phyloP scores from a whole-genome alignment of 1,140 invertebrate species.

The Drosophila auraria region DNA sequence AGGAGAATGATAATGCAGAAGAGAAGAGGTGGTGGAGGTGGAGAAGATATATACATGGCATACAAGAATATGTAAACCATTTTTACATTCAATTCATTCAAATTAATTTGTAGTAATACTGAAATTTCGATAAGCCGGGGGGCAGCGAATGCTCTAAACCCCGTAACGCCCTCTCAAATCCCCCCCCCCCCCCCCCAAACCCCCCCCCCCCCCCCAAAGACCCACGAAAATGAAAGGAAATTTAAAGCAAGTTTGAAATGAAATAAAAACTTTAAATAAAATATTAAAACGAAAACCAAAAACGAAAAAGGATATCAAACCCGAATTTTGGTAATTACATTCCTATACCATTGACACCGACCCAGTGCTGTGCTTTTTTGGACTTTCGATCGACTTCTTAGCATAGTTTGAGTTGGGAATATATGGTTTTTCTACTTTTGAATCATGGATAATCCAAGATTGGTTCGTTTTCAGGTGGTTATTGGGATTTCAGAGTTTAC shows the following conservation, averaged over 20 bases:
- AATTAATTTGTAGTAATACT: conserved; percentile 83
- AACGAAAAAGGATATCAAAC: conserved; percentile 25
- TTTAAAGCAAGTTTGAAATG: conserved; percentile 81
- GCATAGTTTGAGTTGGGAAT: not conserved
- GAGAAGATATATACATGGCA: conserved; percentile 25
- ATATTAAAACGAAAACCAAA: conserved; percentile 69
- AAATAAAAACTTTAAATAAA: conserved; percentile 84
- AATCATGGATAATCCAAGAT: not conserved
- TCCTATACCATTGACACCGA: not conserved
- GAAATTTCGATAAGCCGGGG: conserved; percentile 65
- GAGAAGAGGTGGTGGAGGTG: conserved; percentile 18
- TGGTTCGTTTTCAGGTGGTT: not conserved
- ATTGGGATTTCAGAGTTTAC: not conserved
- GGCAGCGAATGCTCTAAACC: conserved; percentile 18
- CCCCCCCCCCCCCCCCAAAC: conserved; percentile 4
- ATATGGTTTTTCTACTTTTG: not conserved
- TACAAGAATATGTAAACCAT: conserved; percentile 75
- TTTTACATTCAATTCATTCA: conserved; percentile 83
- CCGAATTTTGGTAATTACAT: conserved; percentile 14
- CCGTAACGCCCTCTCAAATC: conserved; percentile 5
- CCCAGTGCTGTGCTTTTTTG: too few relatives aligned
- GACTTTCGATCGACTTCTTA: not conserved
- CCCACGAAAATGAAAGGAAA: conserved; percentile 48
- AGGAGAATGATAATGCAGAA: not conserved
- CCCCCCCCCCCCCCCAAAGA: not conserved